Evolutionary conservation across 2,888 invertebrate species (phyloP).

Genomic region (Perizoma affinitatum): DNA sequence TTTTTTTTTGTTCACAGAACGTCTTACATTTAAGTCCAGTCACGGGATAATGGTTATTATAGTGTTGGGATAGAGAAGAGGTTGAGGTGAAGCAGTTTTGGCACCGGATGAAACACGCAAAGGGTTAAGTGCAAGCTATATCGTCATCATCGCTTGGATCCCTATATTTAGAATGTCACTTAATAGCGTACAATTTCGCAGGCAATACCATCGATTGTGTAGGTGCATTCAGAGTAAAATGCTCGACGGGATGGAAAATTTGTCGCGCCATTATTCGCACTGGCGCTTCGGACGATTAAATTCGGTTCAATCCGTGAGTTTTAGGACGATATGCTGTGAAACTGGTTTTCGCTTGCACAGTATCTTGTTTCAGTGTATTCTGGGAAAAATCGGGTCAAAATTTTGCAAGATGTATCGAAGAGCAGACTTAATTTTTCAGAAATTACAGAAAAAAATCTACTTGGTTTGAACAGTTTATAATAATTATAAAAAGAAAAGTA

Average conservation of each 20-base stretch:
- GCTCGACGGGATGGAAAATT: slow-evolving; percentile 80
- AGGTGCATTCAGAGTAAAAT: slow-evolving; percentile 81
- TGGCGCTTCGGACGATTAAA: slow-evolving; percentile 78
- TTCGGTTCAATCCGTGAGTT: slow-evolving; percentile 65
- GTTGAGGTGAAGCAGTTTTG: slow-evolving; percentile 33
- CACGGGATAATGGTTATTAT: slow-evolving; percentile 38
- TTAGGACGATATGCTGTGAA: slow-evolving; percentile 49
- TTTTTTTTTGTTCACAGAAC: slow-evolving; percentile 47
- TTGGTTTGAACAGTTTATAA: not conserved
- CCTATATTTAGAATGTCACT: slow-evolving; percentile 81
- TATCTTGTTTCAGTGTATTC: slow-evolving; percentile 30
- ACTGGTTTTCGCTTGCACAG: slow-evolving; percentile 45
- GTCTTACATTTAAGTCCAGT: slow-evolving; percentile 10
- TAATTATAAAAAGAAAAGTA: slow-evolving; percentile 12
- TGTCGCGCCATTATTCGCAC: slow-evolving; percentile 79
- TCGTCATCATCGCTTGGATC: slow-evolving; percentile 66
- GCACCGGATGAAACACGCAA: slow-evolving; percentile 51
- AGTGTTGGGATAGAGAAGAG: slow-evolving; percentile 34
- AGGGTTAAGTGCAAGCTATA: slow-evolving; percentile 66
- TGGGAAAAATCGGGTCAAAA: slow-evolving; percentile 1
- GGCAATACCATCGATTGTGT: slow-evolving; percentile 78
- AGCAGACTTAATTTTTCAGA: not conserved
- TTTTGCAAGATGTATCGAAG: not conserved
- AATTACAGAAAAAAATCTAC: not conserved
- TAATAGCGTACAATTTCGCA: slow-evolving; percentile 80